Evolutionary conservation across 1,140 invertebrate species (phyloP).

Genomic region (Brachionus plicatilis): DNA sequence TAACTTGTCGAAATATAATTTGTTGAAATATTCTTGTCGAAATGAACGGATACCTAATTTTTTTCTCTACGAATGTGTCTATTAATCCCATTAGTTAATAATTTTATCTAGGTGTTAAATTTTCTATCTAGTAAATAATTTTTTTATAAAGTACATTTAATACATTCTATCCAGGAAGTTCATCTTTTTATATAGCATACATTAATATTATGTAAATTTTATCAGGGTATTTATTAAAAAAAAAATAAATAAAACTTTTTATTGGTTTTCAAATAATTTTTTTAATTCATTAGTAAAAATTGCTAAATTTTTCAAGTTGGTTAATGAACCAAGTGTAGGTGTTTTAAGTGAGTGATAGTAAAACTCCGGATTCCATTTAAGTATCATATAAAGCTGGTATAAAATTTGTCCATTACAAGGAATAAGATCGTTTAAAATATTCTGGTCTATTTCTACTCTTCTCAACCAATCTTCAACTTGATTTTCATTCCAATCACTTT

Average conservation of each 20-base stretch:
- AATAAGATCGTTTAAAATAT: neutral
- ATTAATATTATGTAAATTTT: no score
- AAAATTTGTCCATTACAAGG: slow-evolving; percentile 21
- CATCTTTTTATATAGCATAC: no score
- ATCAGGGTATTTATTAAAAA: no score
- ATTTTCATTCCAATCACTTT: neutral
- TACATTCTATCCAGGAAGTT: no score
- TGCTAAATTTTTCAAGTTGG: neutral
- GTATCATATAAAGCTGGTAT: slow-evolving; percentile 25
- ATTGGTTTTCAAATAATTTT: neutral
- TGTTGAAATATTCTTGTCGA: neutral
- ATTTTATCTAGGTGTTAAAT: no score
- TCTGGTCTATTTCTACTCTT: neutral
- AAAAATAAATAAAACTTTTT: no score
- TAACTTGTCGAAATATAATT: neutral
- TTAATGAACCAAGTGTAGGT: neutral
- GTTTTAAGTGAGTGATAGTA: slow-evolving; percentile 22
- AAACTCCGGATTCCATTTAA: slow-evolving; percentile 22
- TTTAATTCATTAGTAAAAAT: slow-evolving; percentile 14
- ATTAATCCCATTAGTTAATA: no score
- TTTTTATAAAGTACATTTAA: no score
- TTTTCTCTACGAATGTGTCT: no score
- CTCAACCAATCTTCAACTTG: slow-evolving; percentile 28
- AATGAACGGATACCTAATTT: neutral
- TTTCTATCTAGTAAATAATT: no score